phyloP scores from a whole-genome alignment of 2,888 invertebrate species.

The Beris chalybata region DNA sequence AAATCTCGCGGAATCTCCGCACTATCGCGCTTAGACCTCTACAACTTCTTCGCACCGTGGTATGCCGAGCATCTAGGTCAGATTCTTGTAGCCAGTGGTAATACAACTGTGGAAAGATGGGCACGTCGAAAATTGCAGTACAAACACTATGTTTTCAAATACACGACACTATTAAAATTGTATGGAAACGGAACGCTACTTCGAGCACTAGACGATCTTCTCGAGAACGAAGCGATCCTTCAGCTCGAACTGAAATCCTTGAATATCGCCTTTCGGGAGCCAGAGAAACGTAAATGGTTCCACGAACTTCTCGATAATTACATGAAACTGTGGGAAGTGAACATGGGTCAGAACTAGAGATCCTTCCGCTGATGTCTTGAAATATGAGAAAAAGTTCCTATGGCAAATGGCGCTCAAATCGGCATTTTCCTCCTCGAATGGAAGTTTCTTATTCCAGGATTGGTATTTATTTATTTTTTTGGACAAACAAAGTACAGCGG shows the following conservation, averaged over 20 bases:
- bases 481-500: no score
- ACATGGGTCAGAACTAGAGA: slow-evolving; percentile 60
- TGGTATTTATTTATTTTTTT: no score
- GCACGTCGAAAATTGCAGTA: slow-evolving; percentile 70
- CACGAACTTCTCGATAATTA: slow-evolving; percentile 87
- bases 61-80: slow-evolving; percentile 79
- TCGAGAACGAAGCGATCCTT: slow-evolving; percentile 81
- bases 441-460: not conserved
- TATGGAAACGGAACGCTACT: slow-evolving; percentile 76
- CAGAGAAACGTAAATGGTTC: slow-evolving; percentile 77
- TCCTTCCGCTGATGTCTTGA: not conserved
- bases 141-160: slow-evolving; percentile 80
- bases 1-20: slow-evolving; percentile 73
- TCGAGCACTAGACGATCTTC: slow-evolving; percentile 68
- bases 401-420: slow-evolving; percentile 7
- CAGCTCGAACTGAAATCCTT: slow-evolving; percentile 80
- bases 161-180: slow-evolving; percentile 76
- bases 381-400: slow-evolving; percentile 13
- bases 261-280: slow-evolving; percentile 76
- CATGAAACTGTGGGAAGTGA: slow-evolving; percentile 86
- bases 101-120: slow-evolving; percentile 77
- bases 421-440: not conserved
- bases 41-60: slow-evolving; percentile 82
- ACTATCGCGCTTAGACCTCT: slow-evolving; percentile 70
- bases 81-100: slow-evolving; percentile 78